Conservation (phyloP, 2,113 vertebrate species). For the Dissostichus mawsoni region DNA sequence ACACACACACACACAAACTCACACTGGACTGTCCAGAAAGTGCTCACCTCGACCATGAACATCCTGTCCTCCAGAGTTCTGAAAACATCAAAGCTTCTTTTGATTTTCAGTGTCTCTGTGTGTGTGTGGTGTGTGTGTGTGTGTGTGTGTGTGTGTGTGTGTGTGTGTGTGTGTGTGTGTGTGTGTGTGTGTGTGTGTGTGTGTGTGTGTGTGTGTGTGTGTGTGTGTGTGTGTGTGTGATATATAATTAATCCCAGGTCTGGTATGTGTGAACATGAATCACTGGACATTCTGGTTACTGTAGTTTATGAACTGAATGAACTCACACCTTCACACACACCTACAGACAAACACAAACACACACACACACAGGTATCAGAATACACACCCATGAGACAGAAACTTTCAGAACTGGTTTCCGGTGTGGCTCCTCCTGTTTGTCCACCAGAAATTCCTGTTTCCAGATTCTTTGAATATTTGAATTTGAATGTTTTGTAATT, state of each 20-base stretch:
- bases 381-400: too few relatives aligned
- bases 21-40: constrained; percentile 16
- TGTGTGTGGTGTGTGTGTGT: constrained; percentile 16
- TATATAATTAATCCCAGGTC: constrained; percentile 33
- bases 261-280: constrained; percentile 25
- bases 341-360: not conserved
- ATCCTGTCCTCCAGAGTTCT: constrained; percentile 58
- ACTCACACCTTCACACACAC: constrained; percentile 29
- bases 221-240: constrained; percentile 17
- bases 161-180: constrained; percentile 14
- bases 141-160: constrained; percentile 19
- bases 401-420: too few relatives aligned
- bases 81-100: constrained; percentile 66
- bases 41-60: constrained; percentile 35
- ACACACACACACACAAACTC: constrained; percentile 33
- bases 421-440: too few relatives aligned
- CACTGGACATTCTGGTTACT: constrained; percentile 33
- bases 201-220: constrained; percentile 15
- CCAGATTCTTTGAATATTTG: too few relatives aligned
- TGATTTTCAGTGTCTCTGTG: constrained; percentile 42
- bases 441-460: too few relatives aligned
- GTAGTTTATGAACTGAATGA: not conserved
- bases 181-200: constrained; percentile 27
- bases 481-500: too few relatives aligned
- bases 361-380: too few relatives aligned